A percentile compares a stretch with the other conserved stretches of the same genome.
phyloP scores from a whole-genome alignment of 2,113 vertebrate species.

The Sylvia atricapilla region DNA sequence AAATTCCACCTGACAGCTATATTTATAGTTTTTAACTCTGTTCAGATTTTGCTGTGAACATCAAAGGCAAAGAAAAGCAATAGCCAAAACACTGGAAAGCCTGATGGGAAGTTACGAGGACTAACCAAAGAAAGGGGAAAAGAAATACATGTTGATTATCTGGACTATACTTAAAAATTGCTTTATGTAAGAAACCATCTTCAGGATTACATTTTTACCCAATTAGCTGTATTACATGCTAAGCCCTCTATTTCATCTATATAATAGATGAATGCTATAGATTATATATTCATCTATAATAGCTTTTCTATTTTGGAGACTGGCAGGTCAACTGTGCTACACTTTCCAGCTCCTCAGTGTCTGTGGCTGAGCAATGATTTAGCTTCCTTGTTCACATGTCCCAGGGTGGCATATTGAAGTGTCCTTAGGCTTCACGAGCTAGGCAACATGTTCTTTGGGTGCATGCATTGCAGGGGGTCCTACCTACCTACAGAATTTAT shows the following conservation, averaged over 20 bases:
- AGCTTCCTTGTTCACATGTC: neutral
- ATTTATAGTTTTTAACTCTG: neutral
- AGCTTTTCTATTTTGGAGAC: neutral
- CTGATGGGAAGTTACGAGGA: neutral
- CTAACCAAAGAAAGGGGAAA: neutral
- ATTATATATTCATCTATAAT: too few species aligned
- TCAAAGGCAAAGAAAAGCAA: neutral
- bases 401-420: fast-evolving
- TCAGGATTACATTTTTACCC: neutral
- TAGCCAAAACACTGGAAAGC: neutral
- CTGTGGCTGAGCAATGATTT: neutral
- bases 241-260: neutral
- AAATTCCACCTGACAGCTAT: neutral
- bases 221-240: neutral
- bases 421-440: neutral
- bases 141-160: neutral
- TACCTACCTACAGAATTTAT: neutral
- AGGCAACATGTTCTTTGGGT: fast-evolving
- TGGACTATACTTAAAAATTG: neutral
- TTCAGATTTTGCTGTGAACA: neutral
- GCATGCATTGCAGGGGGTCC: neutral
- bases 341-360: neutral
- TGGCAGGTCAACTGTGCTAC: neutral
- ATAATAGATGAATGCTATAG: too few species aligned
- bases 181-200: neutral